phyloP scores from a whole-genome alignment of 2,888 invertebrate species.

The Cryptosula pallasiana region DNA sequence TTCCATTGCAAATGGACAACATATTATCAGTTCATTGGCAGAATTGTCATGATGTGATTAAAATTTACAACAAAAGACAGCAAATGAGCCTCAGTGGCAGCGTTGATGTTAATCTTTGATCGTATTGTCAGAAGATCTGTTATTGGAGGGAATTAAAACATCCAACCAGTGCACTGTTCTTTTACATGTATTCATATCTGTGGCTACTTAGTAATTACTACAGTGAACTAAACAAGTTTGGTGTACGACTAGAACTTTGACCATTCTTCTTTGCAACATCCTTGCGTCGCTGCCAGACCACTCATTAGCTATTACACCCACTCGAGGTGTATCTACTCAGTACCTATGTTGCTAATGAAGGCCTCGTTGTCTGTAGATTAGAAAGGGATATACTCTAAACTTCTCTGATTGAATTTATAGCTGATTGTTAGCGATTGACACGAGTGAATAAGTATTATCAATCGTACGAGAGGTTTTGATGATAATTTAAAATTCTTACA shows the following conservation, averaged over 20 bases:
- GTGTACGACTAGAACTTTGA: too few relatives aligned
- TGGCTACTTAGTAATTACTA: neutral
- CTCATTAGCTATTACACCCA: neutral
- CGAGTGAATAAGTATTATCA: neutral
- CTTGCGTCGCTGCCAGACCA: neutral
- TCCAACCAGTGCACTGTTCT: neutral
- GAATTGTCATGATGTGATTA: neutral
- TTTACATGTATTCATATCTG: neutral
- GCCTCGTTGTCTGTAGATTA: neutral
- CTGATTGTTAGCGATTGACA: neutral
- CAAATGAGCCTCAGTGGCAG: neutral
- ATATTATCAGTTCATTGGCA: neutral
- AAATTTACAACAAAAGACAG: neutral
- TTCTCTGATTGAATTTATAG: neutral
- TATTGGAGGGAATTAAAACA: neutral
- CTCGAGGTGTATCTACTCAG: neutral
- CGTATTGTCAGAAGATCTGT: neutral
- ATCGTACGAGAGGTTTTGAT: neutral
- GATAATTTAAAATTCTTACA: neutral
- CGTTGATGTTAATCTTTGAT: neutral
- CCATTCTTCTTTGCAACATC: too few relatives aligned
- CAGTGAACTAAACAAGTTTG: too few relatives aligned
- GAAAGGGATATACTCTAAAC: neutral
- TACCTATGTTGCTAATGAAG: neutral
- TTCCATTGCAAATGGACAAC: neutral